Percentiles rank a stretch among this genome's conserved stretches.
phyloP scores from a whole-genome alignment of 2,113 vertebrate genomes.

The Pomatostomus ruficeps region DNA sequence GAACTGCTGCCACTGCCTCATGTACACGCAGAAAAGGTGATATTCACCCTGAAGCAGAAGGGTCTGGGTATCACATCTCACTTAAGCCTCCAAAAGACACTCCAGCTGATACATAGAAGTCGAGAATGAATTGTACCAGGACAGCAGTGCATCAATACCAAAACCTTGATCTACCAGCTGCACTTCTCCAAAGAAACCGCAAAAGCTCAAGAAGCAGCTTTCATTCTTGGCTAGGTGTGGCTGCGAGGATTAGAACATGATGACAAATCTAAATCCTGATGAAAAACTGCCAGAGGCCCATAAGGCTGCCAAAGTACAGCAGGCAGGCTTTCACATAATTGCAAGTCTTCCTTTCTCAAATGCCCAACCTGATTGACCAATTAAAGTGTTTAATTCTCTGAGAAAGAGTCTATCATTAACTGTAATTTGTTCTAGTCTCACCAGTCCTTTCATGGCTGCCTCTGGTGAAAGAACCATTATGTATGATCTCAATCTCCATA shows the following conservation, averaged over 20 bases:
- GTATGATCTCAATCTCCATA: slow-evolving; percentile 22
- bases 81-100: neutral
- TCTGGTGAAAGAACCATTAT: slow-evolving; percentile 42
- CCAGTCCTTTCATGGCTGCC: slow-evolving; percentile 33
- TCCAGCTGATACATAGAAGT: neutral
- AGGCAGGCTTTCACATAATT: slow-evolving; percentile 30
- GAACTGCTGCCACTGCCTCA: neutral
- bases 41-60: neutral
- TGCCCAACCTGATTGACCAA: slow-evolving; percentile 2
- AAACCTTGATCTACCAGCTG: neutral
- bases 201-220: neutral
- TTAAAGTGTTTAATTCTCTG: slow-evolving; percentile 49
- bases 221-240: neutral
- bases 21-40: neutral
- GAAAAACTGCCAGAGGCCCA: neutral
- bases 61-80: neutral
- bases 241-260: neutral
- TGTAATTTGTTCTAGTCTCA: slow-evolving; percentile 54
- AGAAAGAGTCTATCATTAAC: slow-evolving; percentile 41
- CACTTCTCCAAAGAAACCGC: neutral
- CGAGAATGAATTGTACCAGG: neutral
- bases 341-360: slow-evolving; percentile 14
- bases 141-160: neutral
- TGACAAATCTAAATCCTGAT: slow-evolving; percentile 1
- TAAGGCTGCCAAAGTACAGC: slow-evolving; percentile 20